Conservation (phyloP, 2,797 vertebrate genomes). For the Staurois parvus region DNA sequence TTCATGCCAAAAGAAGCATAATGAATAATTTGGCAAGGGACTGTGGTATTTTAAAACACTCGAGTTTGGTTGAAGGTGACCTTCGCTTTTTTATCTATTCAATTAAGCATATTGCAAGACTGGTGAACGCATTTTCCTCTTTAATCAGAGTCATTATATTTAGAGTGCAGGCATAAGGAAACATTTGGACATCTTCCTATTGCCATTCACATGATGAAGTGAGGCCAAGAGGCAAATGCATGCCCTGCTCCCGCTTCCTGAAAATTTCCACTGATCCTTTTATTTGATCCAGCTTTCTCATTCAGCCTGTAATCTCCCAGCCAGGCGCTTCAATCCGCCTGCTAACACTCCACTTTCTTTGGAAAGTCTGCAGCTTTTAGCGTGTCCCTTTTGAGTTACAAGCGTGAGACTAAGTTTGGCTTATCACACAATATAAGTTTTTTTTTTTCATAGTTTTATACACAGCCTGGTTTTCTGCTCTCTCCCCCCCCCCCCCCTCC, state of each 20-base stretch:
- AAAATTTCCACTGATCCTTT: conserved; percentile 36
- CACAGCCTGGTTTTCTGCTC: conserved; percentile 34
- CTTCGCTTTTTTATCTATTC: conserved; percentile 36
- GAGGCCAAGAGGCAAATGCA: conserved; percentile 48
- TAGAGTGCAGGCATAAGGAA: conserved; percentile 48
- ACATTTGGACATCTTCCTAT: conserved; percentile 51
- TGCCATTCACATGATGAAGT: conserved; percentile 39
- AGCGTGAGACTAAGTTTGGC: conserved; percentile 42
- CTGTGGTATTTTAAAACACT: conserved; percentile 19
- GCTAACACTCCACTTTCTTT: conserved; percentile 29
- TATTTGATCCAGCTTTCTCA: conserved; percentile 47
- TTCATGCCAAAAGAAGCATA: conserved; percentile 19
- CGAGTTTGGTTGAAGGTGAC: conserved; percentile 32
- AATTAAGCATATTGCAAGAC: conserved; percentile 36
- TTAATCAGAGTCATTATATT: conserved; percentile 27
- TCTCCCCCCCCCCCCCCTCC: background rate
- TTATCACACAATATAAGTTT: conserved; percentile 29
- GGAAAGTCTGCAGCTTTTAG: conserved; percentile 18
- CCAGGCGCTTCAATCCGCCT: conserved; percentile 24
- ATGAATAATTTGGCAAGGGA: conserved; percentile 49
- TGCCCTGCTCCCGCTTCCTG: conserved; percentile 43
- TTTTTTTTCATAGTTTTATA: conserved; percentile 35
- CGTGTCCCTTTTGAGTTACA: conserved; percentile 36
- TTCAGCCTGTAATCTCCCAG: conserved; percentile 35
- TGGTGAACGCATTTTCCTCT: conserved; percentile 13